These are phyloP conservation scores for Phengaris alcon DNA, from an alignment of 2,888 invertebrate genomes.

Conservation along the genomic window DNA sequence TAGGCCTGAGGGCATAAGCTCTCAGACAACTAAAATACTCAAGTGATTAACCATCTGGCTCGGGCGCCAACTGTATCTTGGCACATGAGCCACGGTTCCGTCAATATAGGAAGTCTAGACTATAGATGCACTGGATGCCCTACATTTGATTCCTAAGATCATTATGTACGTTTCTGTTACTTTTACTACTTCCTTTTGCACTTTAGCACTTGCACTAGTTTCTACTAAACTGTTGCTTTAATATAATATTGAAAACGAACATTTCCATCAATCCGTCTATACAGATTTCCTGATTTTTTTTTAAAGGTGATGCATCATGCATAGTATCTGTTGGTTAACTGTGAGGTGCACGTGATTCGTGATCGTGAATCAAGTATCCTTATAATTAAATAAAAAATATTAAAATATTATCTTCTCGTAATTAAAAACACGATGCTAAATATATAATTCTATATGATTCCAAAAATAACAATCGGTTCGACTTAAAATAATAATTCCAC, in stretches of 20 bases:
- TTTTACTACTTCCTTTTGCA: background rate
- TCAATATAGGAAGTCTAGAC: conserved; percentile 28
- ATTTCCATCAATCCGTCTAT: background rate
- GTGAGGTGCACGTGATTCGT: too few relatives aligned
- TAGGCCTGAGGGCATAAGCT: background rate
- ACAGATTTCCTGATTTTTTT: background rate
- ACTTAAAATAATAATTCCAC: background rate
- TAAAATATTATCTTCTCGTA: background rate
- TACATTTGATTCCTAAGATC: conserved; percentile 12
- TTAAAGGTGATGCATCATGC: background rate
- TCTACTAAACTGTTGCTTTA: background rate
- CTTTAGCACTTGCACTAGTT: background rate
- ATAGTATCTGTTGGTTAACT: too few relatives aligned
- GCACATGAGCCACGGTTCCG: conserved; percentile 17
- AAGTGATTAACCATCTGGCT: conserved; percentile 6
- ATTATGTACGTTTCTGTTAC: background rate
- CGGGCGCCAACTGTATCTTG: conserved; percentile 24
- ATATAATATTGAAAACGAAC: background rate
- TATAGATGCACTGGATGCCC: conserved; percentile 17
- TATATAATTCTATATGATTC: background rate
- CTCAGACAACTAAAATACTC: conserved; percentile 10
- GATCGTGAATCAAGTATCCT: too few relatives aligned
- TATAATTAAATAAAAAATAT: too few relatives aligned
- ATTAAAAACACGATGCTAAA: background rate
- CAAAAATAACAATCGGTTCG: background rate